Conservation (phyloP, 2,888 invertebrate genomes). For the Siphlonurus alternatus region DNA sequence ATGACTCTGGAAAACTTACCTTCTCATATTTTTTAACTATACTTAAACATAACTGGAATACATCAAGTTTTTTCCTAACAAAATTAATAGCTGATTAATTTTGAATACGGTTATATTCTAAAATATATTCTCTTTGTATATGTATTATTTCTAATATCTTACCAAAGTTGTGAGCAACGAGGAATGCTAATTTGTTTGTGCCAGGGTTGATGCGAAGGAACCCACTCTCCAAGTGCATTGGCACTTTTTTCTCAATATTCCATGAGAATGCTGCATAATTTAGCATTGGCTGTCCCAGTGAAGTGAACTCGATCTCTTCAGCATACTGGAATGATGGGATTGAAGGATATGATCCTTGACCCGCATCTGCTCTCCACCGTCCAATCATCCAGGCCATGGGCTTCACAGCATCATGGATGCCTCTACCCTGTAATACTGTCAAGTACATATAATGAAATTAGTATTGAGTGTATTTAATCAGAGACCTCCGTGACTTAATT, state of each 20-base stretch:
- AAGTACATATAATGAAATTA: no score
- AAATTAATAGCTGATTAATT: no score
- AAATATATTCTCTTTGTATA: background rate
- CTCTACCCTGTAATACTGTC: background rate
- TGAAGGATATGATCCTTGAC: slow-evolving; percentile 37
- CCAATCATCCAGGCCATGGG: slow-evolving; percentile 42
- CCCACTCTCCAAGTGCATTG: slow-evolving; percentile 45
- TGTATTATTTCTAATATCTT: background rate
- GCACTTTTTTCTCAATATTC: slow-evolving; percentile 33
- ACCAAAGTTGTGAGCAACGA: slow-evolving; percentile 44
- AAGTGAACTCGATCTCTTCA: slow-evolving; percentile 37
- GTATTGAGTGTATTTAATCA: no score
- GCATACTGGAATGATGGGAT: slow-evolving; percentile 37
- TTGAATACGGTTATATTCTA: no score
- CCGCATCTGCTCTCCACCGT: slow-evolving; percentile 36
- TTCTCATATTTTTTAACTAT: no score
- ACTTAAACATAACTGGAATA: no score
- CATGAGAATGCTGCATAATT: slow-evolving; percentile 35
- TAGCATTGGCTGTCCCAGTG: slow-evolving; percentile 42
- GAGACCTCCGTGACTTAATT: no score
- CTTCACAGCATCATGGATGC: slow-evolving; percentile 27
- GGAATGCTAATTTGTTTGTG: slow-evolving; percentile 33
- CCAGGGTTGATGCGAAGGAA: slow-evolving; percentile 39
- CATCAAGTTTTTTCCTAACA: no score
- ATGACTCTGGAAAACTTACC: no score